Conservation (phyloP, 2,888 invertebrate genomes). For the Hemistola chrysoprasaria region DNA sequence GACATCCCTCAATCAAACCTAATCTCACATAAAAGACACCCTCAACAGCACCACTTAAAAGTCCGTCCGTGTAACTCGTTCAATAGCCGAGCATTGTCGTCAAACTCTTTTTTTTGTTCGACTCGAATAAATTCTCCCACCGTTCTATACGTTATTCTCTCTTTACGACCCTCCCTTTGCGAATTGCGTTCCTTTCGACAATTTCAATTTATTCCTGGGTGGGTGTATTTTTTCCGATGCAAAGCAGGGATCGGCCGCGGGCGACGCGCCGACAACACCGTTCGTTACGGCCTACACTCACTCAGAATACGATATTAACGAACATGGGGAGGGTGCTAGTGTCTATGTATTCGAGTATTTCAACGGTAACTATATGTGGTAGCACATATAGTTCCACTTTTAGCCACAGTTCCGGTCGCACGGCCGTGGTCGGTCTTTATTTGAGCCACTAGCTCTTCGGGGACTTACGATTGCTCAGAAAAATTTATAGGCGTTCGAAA, state of each 20-base stretch:
- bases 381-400: no score
- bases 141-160: constrained; percentile 32
- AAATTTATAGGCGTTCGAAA: constrained; percentile 64
- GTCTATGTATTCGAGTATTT: no score
- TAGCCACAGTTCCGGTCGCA: no score
- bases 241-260: constrained; percentile 52
- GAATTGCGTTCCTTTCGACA: constrained; percentile 63
- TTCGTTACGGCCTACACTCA: constrained; percentile 11
- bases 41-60: constrained; percentile 12
- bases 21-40: constrained; percentile 8
- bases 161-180: constrained; percentile 53
- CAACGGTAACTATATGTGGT: no score
- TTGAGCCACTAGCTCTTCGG: constrained; percentile 33
- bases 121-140: constrained; percentile 43
- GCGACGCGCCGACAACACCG: constrained; percentile 12
- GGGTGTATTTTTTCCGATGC: constrained; percentile 68
- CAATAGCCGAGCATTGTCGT: constrained; percentile 17
- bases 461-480: constrained; percentile 57
- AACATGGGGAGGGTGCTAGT: no score
- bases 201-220: constrained; percentile 60
- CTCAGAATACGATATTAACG: no score
- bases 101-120: constrained; percentile 9
- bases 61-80: constrained; percentile 12
- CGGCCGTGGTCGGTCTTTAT: no score
- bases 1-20: constrained; percentile 4